Evolutionary conservation across 2,113 vertebrate species (phyloP).

Genomic region (Excalfactoria chinensis): DNA sequence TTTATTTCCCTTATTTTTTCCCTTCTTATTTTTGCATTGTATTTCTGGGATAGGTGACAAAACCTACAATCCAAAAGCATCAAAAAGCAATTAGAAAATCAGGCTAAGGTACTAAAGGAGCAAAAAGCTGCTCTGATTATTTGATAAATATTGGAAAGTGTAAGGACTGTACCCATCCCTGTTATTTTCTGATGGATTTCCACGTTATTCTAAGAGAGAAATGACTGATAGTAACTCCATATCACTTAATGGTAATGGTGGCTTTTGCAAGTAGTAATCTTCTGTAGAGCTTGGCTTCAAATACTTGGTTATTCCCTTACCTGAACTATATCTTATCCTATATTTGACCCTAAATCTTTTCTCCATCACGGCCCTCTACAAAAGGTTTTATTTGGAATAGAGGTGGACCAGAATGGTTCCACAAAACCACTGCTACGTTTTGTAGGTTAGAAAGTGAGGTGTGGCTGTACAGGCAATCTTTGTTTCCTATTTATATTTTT

Average conservation of each 20-base stretch:
- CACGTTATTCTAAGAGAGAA: too few relatives aligned
- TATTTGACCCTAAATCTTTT: background rate
- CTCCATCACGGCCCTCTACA: background rate
- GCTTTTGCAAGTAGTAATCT: background rate
- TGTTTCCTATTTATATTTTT: background rate
- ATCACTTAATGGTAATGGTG: background rate
- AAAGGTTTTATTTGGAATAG: background rate
- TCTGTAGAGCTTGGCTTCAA: background rate
- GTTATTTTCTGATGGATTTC: background rate
- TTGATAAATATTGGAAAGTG: background rate
- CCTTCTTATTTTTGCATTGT: background rate
- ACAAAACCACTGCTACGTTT: background rate
- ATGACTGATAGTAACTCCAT: rapidly evolving
- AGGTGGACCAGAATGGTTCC: background rate
- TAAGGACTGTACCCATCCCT: background rate
- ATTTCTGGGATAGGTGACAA: background rate
- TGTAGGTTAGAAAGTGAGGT: background rate
- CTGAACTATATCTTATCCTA: background rate
- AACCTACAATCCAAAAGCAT: background rate
- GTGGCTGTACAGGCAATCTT: background rate
- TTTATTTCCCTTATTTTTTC: background rate
- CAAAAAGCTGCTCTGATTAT: background rate
- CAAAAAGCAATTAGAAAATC: background rate
- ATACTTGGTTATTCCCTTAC: background rate
- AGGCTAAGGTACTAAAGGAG: background rate